phyloP scores from a whole-genome alignment of 1,140 invertebrate species.

The Lordiphosa clarofinis region DNA sequence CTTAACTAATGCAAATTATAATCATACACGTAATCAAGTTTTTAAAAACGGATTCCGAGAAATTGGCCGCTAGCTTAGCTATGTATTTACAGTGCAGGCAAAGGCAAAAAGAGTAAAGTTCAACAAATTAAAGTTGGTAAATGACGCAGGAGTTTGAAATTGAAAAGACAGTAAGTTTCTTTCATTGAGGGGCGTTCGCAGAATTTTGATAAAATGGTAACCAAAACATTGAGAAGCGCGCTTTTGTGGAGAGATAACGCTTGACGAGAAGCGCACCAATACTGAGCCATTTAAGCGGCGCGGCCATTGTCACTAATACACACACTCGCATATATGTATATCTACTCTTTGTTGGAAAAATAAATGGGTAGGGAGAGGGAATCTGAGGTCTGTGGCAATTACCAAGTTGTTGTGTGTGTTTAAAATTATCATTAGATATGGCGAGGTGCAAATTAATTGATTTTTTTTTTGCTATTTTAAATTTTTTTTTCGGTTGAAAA shows the following conservation, averaged over 20 bases:
- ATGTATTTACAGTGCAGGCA: neutral
- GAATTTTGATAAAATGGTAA: constrained; percentile 31
- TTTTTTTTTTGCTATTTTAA: constrained; percentile 12
- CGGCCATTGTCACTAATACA: constrained; percentile 49
- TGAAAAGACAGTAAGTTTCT: constrained; percentile 28
- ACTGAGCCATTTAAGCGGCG: constrained; percentile 42
- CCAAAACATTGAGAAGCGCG: constrained; percentile 14
- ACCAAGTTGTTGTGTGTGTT: constrained; percentile 58
- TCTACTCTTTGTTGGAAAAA: constrained; percentile 10
- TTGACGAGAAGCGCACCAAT: constrained; percentile 52
- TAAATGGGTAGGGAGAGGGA: neutral
- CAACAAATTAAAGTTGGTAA: constrained; percentile 5
- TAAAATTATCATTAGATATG: constrained; percentile 62
- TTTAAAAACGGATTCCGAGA: constrained; percentile 43
- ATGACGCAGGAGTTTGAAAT: constrained; percentile 5
- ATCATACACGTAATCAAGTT: constrained; percentile 42
- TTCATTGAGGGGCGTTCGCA: constrained; percentile 25
- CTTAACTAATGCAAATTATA: constrained; percentile 38
- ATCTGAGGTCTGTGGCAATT: constrained; percentile 22
- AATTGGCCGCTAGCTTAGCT: neutral
- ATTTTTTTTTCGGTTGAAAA: too few species aligned
- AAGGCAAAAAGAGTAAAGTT: constrained; percentile 9
- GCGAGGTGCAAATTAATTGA: constrained; percentile 60
- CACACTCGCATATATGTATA: too few species aligned
- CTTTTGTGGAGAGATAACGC: constrained; percentile 50